Percentiles rank a stretch among this genome's conserved stretches.
Conservation (phyloP, 2,797 vertebrate genomes). For the Lithobates pipiens region DNA sequence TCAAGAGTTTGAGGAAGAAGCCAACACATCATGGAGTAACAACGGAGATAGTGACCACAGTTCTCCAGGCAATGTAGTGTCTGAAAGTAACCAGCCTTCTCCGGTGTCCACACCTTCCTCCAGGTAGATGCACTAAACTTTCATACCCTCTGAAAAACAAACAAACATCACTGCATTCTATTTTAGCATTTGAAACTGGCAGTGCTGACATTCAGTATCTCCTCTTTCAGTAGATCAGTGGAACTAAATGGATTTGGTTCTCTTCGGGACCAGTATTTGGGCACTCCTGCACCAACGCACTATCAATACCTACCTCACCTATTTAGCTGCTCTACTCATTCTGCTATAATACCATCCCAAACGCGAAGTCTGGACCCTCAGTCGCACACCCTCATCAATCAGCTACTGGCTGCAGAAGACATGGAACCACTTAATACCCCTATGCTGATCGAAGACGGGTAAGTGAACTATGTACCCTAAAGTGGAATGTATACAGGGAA, state of each 20-base stretch:
- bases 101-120: slow-evolving; percentile 94
- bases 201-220: slow-evolving; percentile 16
- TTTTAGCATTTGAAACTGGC: background rate
- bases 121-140: slow-evolving; percentile 80
- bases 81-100: slow-evolving; percentile 97
- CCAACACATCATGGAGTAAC: slow-evolving; percentile 93
- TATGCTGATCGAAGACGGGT: slow-evolving; percentile 98
- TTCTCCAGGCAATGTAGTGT: slow-evolving; percentile 94
- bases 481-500: no score
- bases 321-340: slow-evolving; percentile 89
- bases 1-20: slow-evolving; percentile 98
- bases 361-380: slow-evolving; percentile 91
- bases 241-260: slow-evolving; percentile 94
- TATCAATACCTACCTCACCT: slow-evolving; percentile 97
- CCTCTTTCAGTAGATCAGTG: slow-evolving; percentile 84
- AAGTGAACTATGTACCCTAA: slow-evolving; percentile 56
- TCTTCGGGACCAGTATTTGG: slow-evolving; percentile 96
- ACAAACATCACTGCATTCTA: no score
- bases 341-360: slow-evolving; percentile 86
- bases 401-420: slow-evolving; percentile 93
- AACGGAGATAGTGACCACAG: slow-evolving; percentile 97
- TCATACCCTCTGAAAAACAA: slow-evolving; percentile 20
- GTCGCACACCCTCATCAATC: slow-evolving; percentile 90
- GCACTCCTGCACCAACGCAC: slow-evolving; percentile 88
- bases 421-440: slow-evolving; percentile 90